phyloP scores from a whole-genome alignment of 92 coral and sea anemone species.

The Epizoanthus ramosus region DNA sequence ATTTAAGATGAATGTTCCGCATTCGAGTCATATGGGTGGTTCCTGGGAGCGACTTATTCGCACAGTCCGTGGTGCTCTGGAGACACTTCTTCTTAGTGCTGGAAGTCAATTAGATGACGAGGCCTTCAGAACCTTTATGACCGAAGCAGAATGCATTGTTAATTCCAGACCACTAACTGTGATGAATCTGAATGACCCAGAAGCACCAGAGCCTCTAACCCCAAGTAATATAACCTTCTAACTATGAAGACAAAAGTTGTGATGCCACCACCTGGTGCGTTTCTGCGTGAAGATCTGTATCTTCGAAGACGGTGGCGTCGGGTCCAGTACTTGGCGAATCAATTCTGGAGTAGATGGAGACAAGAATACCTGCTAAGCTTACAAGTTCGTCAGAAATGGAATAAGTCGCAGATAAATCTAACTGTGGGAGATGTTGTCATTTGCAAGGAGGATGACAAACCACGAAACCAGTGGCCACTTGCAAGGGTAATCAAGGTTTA shows the following conservation, averaged over 20 bases:
- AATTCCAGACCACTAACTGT: constrained; percentile 47
- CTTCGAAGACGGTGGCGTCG: constrained; percentile 12
- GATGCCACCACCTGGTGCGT: constrained; percentile 34
- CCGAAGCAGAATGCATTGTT: constrained; percentile 44
- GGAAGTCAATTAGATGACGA: constrained; percentile 46
- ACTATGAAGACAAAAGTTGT: constrained; percentile 11
- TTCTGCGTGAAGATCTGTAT: constrained; percentile 25
- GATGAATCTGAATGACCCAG: constrained; percentile 33
- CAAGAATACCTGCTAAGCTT: constrained; percentile 18
- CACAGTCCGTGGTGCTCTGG: constrained; percentile 34
- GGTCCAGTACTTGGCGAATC: constrained; percentile 23
- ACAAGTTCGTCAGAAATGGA: background rate
- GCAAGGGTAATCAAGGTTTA: too few relatives aligned
- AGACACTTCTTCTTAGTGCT: constrained; percentile 32
- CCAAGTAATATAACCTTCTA: constrained; percentile 30
- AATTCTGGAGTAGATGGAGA: constrained; percentile 37
- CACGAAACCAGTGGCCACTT: constrained; percentile 17
- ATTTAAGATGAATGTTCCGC: constrained; percentile 33
- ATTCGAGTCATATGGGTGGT: constrained; percentile 46
- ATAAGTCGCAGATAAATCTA: background rate
- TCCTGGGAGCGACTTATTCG: constrained; percentile 29
- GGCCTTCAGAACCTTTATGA: constrained; percentile 41
- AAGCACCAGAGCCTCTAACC: constrained; percentile 44
- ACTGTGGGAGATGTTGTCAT: background rate
- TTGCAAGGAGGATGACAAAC: constrained; percentile 17